Conservation (phyloP, 2,797 vertebrate species). For the Peromyscus eremicus region DNA sequence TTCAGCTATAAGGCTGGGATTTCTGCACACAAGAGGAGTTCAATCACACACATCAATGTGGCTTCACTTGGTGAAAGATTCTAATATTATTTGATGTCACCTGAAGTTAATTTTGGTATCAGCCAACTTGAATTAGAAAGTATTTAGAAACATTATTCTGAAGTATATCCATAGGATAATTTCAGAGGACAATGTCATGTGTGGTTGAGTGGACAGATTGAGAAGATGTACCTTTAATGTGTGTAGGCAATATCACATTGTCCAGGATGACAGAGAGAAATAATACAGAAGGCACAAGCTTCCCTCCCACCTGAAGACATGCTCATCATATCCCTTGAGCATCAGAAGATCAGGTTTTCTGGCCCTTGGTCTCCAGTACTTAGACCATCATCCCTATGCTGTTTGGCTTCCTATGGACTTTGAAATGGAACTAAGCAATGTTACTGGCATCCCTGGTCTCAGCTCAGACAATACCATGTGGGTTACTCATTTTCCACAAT, state of each 20-base stretch:
- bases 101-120: background rate
- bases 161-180: no score
- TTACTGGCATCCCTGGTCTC: background rate
- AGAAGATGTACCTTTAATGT: no score
- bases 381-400: background rate
- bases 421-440: background rate
- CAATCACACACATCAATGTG: background rate
- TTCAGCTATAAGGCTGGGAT: background rate
- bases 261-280: background rate
- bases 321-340: background rate
- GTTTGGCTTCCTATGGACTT: background rate
- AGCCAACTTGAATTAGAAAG: background rate
- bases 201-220: background rate
- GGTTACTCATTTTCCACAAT: no score
- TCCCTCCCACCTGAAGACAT: background rate
- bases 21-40: background rate
- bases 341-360: background rate
- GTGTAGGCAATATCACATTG: background rate
- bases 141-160: background rate
- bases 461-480: background rate
- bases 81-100: background rate
- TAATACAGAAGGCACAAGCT: background rate
- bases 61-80: background rate
- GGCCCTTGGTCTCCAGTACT: background rate
- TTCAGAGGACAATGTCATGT: background rate